phyloP scores from a whole-genome alignment of 1,140 invertebrate genomes.

The Drosophila elegans region DNA sequence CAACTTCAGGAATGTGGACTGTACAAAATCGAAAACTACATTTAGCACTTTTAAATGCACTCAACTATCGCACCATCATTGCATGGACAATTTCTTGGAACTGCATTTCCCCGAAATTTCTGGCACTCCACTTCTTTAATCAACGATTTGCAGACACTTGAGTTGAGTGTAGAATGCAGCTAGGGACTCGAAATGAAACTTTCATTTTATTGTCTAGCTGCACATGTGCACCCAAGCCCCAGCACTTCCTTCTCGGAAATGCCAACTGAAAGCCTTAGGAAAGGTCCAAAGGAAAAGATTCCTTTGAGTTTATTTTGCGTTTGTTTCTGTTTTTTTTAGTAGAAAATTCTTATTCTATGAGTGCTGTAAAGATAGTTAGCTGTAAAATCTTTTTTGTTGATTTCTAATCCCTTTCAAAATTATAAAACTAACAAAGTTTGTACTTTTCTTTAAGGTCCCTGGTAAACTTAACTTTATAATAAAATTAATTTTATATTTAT shows the following conservation, averaged over 20 bases:
- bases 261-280: neutral
- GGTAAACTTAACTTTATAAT: too few relatives aligned
- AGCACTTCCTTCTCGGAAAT: neutral
- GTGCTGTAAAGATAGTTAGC: neutral
- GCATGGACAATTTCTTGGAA: constrained; percentile 28
- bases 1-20: too few relatives aligned
- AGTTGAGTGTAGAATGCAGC: constrained; percentile 11
- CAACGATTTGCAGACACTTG: constrained; percentile 37
- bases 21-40: neutral
- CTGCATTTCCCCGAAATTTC: constrained; percentile 1
- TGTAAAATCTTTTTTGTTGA: too few relatives aligned
- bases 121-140: constrained; percentile 5
- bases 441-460: too few relatives aligned
- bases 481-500: too few relatives aligned
- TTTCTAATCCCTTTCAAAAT: too few relatives aligned
- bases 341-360: neutral
- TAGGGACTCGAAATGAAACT: constrained; percentile 21
- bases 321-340: neutral
- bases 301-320: constrained; percentile 10
- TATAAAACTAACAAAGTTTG: too few relatives aligned
- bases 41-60: constrained; percentile 11
- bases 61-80: neutral
- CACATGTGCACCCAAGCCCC: constrained; percentile 16
- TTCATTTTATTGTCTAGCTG: constrained; percentile 39
- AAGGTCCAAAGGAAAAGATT: neutral